Conservation (phyloP, 2,113 vertebrate species). For the Struthidea cinerea region DNA sequence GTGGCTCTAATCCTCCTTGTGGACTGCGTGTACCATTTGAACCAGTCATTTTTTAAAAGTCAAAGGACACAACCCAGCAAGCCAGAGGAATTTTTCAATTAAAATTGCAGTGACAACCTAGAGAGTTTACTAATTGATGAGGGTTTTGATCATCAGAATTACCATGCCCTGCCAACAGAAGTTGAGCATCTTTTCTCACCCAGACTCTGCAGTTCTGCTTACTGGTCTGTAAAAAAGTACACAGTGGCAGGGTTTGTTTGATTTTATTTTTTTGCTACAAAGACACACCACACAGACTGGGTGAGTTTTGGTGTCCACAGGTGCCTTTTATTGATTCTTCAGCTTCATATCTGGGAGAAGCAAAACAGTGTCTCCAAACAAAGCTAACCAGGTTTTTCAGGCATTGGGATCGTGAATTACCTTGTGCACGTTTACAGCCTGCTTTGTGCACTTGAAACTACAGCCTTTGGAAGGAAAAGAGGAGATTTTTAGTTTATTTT, state of each 20-base stretch:
- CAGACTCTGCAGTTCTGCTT: not conserved
- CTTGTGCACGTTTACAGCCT: not conserved
- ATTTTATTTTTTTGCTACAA: constrained; percentile 53
- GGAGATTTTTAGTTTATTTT: not conserved
- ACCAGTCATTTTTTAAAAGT: not conserved
- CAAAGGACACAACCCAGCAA: not conserved
- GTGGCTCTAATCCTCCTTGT: not conserved
- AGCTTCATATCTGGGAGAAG: constrained; percentile 38
- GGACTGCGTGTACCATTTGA: not conserved
- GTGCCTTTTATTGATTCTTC: constrained; percentile 70
- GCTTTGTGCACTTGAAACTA: not conserved
- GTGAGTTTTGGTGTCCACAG: constrained; percentile 63
- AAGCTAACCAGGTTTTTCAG: constrained; percentile 14
- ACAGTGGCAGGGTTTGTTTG: constrained; percentile 48
- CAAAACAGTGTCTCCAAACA: constrained; percentile 32
- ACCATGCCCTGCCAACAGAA: not conserved
- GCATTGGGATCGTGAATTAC: not conserved
- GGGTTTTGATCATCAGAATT: not conserved
- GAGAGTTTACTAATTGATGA: not conserved
- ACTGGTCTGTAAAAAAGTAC: not conserved
- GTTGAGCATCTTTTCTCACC: not conserved
- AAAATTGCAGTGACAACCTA: not conserved
- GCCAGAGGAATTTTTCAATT: constrained; percentile 2
- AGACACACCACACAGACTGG: constrained; percentile 37
- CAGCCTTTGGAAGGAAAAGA: not conserved